These are phyloP conservation scores for Pocillopora grandis DNA, from an alignment of 92 coral and sea anemone species.

Conservation along the genomic window DNA sequence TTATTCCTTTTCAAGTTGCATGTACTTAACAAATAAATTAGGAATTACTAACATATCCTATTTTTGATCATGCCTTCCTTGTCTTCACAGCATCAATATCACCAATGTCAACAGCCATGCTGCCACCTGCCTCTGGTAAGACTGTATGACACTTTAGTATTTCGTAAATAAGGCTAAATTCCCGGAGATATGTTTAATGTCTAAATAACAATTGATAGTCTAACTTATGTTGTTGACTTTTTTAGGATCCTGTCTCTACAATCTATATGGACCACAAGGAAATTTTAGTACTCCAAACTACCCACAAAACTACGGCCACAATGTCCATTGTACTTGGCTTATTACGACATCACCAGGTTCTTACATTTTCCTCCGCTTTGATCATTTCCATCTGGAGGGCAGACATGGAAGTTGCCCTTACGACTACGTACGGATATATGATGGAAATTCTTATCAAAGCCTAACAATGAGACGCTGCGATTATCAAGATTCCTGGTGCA, in stretches of 20 bases:
- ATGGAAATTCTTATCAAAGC: not conserved
- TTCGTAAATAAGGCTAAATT: too few species aligned
- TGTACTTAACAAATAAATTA: too few species aligned
- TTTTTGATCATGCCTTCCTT: too few species aligned
- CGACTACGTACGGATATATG: conserved; percentile 19
- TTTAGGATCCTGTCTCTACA: not conserved
- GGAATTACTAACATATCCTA: too few species aligned
- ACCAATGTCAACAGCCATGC: too few species aligned
- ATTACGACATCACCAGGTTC: not conserved
- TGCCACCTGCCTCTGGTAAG: too few species aligned
- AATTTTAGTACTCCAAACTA: conserved; percentile 12
- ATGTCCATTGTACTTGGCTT: conserved; percentile 16
- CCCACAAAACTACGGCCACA: conserved; percentile 3
- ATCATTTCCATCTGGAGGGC: conserved; percentile 12
- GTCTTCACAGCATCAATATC: too few species aligned
- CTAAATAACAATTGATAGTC: too few species aligned
- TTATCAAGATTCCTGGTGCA: not conserved
- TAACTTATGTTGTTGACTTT: not conserved
- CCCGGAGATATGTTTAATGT: too few species aligned
- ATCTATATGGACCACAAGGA: not conserved
- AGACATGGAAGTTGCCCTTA: conserved; percentile 9
- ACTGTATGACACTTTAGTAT: too few species aligned
- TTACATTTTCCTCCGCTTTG: not conserved
- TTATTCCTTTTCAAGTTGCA: too few species aligned
- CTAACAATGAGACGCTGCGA: conserved; percentile 7